Percentiles rank a stretch among this genome's conserved stretches.
Conservation (phyloP, 2,113 vertebrate species). For the Sinocyclocheilus grahami region DNA sequence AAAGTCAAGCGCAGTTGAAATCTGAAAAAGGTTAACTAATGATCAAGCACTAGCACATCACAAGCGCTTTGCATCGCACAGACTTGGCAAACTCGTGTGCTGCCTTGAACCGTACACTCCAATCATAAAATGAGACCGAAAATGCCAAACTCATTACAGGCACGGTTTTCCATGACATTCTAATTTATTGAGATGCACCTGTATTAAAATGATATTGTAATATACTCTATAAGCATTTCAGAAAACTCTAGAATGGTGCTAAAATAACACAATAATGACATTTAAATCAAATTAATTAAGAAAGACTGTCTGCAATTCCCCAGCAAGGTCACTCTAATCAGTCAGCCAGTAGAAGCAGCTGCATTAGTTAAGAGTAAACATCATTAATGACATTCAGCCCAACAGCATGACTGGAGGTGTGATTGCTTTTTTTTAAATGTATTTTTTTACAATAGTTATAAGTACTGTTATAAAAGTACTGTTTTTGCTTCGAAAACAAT, state of each 20-base stretch:
- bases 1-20: not conserved
- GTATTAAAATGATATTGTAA: too few species aligned
- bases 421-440: too few species aligned
- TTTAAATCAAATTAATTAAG: not conserved
- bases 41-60: not conserved
- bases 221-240: too few species aligned
- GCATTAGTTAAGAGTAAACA: not conserved
- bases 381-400: too few species aligned
- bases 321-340: not conserved
- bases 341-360: not conserved
- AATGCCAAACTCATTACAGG: constrained; percentile 29
- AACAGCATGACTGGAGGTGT: too few species aligned
- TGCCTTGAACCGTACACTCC: constrained; percentile 8
- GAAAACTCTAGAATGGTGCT: too few species aligned
- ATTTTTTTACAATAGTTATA: too few species aligned
- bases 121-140: constrained; percentile 17
- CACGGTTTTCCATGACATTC: not conserved
- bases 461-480: too few species aligned
- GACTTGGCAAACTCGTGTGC: not conserved
- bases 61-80: not conserved
- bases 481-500: too few species aligned
- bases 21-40: constrained; percentile 20
- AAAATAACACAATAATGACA: not conserved
- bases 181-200: too few species aligned
- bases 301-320: not conserved